Evolutionary conservation across 2,888 invertebrate genomes (phyloP), one percentile per base, ranked within the genome.

Genomic region (Eueremaeus valkanovi): DNA sequence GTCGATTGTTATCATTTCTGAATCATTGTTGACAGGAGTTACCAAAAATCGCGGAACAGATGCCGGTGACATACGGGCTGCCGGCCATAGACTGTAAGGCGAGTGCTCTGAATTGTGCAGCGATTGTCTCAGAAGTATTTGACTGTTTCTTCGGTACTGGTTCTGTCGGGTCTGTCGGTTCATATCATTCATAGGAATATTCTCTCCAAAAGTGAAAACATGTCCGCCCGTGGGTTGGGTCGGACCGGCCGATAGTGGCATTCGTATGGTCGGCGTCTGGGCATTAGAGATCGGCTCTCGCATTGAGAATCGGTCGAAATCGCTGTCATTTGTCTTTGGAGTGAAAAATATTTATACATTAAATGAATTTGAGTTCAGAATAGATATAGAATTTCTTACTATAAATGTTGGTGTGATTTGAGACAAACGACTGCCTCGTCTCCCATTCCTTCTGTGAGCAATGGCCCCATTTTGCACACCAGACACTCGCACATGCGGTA

Each of bases 21-120:
- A 45, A 29, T 29, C 45, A 40, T 24, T 31, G 18, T 18, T 33
- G 8, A 76, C 73, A 1, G 76, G 76, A 16, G 76, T 76, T n/a
- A 76, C 76, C 24, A 61, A n/a, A 74, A 76, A 76, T 40, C 72
- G 36, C 1, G 61, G 42, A 11, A 33, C 49, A 40, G n/a, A 21
- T 3, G 31, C 16, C 16, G 70, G 42, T 13, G 70, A 51, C 5
- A 36, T 6, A 9, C 76, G 63, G 18, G 70, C 49, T 3, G 63
- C 31, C 18, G 79, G 79, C 79, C 79, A 79, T 9, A 79, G 70
- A 55, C 77, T 79, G 75, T 78, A 77, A 40, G 78, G 79, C 11
- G 73, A 75, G 61, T 76, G 77, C 68, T 78, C 78, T 0, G 77
- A 75, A 16, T 73, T 75, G n/a, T 74, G 45, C 21, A 79, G 61